phyloP scores from a whole-genome alignment of 2,797 vertebrate species.

The Bryconaethiops microstoma region DNA sequence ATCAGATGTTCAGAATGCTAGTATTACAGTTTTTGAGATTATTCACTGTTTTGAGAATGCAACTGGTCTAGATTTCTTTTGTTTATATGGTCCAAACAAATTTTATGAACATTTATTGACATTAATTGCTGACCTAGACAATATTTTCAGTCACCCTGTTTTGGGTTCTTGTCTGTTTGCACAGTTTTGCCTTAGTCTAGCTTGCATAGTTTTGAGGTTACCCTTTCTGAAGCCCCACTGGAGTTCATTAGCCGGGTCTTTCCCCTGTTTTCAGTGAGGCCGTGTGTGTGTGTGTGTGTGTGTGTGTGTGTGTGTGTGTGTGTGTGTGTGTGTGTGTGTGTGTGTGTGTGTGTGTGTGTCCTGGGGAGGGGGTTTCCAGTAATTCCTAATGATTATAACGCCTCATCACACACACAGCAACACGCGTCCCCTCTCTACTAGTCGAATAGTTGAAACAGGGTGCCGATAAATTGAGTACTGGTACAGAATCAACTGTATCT shows the following conservation, averaged over 20 bases:
- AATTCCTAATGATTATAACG: conserved; percentile 55
- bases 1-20: not conserved
- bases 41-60: not conserved
- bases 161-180: not conserved
- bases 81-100: not conserved
- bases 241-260: conserved; percentile 23
- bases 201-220: not conserved
- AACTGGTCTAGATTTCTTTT: not conserved
- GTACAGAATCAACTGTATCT: not conserved
- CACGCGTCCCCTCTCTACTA: conserved; percentile 23
- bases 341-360: not conserved
- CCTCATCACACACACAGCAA: conserved; percentile 40
- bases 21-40: not conserved
- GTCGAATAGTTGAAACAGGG: conserved; percentile 13
- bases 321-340: not conserved
- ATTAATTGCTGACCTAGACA: not conserved
- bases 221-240: conserved; percentile 13
- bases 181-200: not conserved
- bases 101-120: not conserved
- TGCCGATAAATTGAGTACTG: conserved; percentile 11
- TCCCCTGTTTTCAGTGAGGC: not conserved
- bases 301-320: no score
- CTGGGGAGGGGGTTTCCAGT: conserved; percentile 53
- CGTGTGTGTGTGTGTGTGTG: not conserved
- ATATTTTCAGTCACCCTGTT: not conserved